These are phyloP conservation scores for Eulemur coronatus DNA, from an alignment of 2,797 vertebrate genomes.

Conservation along the genomic window DNA sequence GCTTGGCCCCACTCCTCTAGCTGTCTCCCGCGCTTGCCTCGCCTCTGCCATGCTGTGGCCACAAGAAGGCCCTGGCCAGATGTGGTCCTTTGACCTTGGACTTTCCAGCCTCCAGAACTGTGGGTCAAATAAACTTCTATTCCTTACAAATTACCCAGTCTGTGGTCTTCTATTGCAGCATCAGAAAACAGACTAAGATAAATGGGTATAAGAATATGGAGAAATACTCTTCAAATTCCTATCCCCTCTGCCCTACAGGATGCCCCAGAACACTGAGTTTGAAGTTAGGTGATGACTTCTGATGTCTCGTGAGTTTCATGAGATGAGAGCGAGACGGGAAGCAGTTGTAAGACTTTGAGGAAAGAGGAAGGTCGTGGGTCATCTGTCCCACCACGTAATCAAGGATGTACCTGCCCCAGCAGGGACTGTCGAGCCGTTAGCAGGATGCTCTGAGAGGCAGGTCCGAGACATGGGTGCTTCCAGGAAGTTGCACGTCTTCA, in stretches of 20 bases:
- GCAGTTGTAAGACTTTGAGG: background rate
- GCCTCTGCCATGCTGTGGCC: background rate
- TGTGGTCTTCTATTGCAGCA: background rate
- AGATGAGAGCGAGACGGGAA: conserved; percentile 43
- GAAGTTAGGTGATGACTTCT: conserved; percentile 39
- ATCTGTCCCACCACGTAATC: background rate
- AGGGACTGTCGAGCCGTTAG: background rate
- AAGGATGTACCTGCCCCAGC: background rate
- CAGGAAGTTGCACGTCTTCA: background rate
- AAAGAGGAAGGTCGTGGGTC: background rate
- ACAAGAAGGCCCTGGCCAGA: background rate
- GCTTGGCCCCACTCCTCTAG: background rate
- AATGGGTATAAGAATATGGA: background rate
- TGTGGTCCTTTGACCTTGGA: background rate
- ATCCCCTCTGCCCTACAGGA: background rate
- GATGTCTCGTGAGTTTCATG: conserved; percentile 35
- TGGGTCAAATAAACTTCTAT: background rate
- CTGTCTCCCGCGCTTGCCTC: background rate
- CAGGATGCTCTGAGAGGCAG: background rate
- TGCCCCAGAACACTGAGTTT: background rate
- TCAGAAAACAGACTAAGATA: background rate
- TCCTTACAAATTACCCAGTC: background rate
- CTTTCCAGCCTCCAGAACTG: background rate
- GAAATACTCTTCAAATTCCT: conserved; percentile 36
- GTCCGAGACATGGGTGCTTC: background rate